These are phyloP conservation scores for Hystrix brachyura DNA, from an alignment of 2,113 vertebrate genomes.

Conservation along the genomic window DNA sequence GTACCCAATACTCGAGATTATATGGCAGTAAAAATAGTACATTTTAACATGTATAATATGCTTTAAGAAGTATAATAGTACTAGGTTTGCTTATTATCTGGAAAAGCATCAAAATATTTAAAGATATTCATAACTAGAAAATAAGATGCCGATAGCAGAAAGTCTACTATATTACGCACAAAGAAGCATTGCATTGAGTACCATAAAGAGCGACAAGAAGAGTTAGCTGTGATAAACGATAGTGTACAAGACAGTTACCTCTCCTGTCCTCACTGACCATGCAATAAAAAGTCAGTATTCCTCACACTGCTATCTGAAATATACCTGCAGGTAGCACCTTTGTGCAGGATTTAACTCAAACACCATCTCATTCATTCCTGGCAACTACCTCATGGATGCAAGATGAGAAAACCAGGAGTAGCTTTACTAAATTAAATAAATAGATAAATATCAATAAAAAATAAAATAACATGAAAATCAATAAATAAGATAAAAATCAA, in stretches of 20 bases:
- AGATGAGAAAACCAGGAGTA: not conserved
- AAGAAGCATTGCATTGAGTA: not conserved
- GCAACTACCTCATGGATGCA: not conserved
- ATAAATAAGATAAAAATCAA: too few relatives aligned
- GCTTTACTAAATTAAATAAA: not conserved
- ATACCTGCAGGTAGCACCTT: not conserved
- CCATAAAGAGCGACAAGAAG: not conserved
- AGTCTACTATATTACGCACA: not conserved
- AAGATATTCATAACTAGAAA: not conserved
- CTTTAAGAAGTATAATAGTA: not conserved
- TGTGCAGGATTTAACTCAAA: not conserved
- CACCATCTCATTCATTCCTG: not conserved
- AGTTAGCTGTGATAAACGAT: not conserved
- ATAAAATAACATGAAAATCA: too few relatives aligned
- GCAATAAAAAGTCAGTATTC: not conserved
- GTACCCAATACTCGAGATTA: not conserved
- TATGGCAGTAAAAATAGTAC: not conserved
- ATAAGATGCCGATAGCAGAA: not conserved
- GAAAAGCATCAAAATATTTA: constrained; percentile 35
- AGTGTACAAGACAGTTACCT: not conserved
- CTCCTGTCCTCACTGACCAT: not conserved
- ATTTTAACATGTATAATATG: not conserved
- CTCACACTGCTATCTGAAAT: not conserved
- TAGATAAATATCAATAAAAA: too few relatives aligned
- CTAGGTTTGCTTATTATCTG: not conserved